phyloP scores from a whole-genome alignment of 1,140 invertebrate species.

The Zaprionus lachaisei region DNA sequence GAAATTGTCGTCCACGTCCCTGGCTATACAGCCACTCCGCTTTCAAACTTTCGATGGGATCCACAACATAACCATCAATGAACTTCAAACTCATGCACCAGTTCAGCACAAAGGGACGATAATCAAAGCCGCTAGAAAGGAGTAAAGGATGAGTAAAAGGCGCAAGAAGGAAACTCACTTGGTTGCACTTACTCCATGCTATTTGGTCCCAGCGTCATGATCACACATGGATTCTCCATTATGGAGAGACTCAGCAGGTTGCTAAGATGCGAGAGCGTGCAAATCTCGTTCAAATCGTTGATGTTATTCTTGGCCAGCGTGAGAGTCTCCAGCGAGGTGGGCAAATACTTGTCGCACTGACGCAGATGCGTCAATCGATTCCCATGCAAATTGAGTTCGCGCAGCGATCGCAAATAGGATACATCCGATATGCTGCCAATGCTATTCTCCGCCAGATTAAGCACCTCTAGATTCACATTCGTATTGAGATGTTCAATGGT shows the following conservation, averaged over 20 bases:
- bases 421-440: conserved; percentile 94
- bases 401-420: conserved; percentile 87
- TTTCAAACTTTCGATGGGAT: conserved; percentile 95
- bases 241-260: conserved; percentile 93
- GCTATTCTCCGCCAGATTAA: conserved; percentile 95
- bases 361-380: conserved; percentile 93
- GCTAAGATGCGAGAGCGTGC: conserved; percentile 90
- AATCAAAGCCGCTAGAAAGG: conserved; percentile 91
- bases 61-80: conserved; percentile 94
- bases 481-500: conserved; percentile 94
- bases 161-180: background rate
- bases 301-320: conserved; percentile 94
- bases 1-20: conserved; percentile 94
- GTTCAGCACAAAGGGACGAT: conserved; percentile 96
- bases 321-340: conserved; percentile 89
- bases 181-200: conserved; percentile 65
- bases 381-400: conserved; percentile 94
- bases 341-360: conserved; percentile 93
- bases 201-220: conserved; percentile 69
- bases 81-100: conserved; percentile 95
- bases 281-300: conserved; percentile 94
- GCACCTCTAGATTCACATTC: conserved; percentile 90
- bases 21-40: conserved; percentile 98
- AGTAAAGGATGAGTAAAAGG: background rate
- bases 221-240: conserved; percentile 92